Base-by-base conservation (phyloP, 2,888 invertebrate species). In the Mamestra brassicae region DNA sequence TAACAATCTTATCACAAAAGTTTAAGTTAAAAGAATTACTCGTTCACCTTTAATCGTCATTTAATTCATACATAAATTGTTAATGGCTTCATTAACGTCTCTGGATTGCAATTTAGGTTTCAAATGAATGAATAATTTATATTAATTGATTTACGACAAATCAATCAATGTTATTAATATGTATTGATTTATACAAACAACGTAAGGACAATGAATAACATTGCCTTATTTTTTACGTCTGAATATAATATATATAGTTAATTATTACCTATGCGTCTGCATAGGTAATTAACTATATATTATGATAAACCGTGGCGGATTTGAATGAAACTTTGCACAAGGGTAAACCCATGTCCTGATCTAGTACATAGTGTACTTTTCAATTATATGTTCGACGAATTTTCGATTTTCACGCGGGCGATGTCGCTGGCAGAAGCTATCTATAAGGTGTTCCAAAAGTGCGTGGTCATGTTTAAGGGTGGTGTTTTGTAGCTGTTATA, bases 121-220 rank as follows among this genome's bases (percentile, higher is more conserved):
- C 10, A 38, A 64, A 54, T 55, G 13, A 80, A 74, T 74, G 13
- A 60, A 62, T 80, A 34, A 80, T 45, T 50, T 50, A 26, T 65
- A 15, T 34, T 66, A 42, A 55, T 55, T 73, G 57, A 74, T 67
- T 80, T 68, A 74, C 63, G 54, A 73, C 6, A 7, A 13, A 58
- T 74, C 36, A 38, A 64, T 60, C 63, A 52, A 60, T 64, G 17
- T 17, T 17, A 50, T 55, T 34, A 50, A 15, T 60, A 26, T 60
- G 13, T 42, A 54, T 61, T 62, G 2, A 54, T 38, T 47, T 15
- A n/a, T 15, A 54, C 60, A 63, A 80, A 80, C 66, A 80, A 80
- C 63, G 54, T 66, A 54, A 54, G 66, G 66, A 55, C 67, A 73
- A 73, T 74, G 38, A 65, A 79, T 77, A 62, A 65, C 26, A 52